phyloP scores from a whole-genome alignment of 2,888 invertebrate genomes.

The Drosophila demipolita region DNA sequence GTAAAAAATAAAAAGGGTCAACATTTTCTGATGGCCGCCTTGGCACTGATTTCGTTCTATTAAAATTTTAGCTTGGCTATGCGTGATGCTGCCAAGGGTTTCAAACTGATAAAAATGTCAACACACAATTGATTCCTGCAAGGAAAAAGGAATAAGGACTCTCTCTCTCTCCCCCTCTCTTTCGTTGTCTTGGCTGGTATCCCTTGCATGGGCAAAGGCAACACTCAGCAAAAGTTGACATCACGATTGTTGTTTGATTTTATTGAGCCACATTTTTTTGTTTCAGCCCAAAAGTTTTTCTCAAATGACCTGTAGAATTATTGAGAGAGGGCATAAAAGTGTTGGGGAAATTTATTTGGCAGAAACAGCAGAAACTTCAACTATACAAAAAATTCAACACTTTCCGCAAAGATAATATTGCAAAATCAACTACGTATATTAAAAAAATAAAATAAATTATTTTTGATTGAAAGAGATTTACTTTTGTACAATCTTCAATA shows the following conservation, averaged over 20 bases:
- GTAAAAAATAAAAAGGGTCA: conserved; percentile 64
- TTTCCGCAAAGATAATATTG: neutral
- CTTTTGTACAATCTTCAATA: no score
- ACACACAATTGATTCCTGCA: conserved; percentile 76
- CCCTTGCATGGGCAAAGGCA: conserved; percentile 19
- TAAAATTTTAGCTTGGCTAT: conserved; percentile 68
- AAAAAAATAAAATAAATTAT: neutral
- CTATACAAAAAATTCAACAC: neutral
- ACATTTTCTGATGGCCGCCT: conserved; percentile 53
- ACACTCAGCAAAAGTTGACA: conserved; percentile 47
- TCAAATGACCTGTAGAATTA: conserved; percentile 21
- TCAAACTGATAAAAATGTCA: conserved; percentile 77
- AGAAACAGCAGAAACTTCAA: neutral
- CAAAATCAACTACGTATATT: neutral
- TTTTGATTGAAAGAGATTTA: neutral
- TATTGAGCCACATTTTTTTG: conserved; percentile 71
- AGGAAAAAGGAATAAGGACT: neutral
- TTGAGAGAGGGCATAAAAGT: neutral
- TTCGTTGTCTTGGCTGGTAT: neutral
- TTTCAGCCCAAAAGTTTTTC: conserved; percentile 42
- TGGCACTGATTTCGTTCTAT: conserved; percentile 71
- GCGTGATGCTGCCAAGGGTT: conserved; percentile 49
- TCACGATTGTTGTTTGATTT: conserved; percentile 79
- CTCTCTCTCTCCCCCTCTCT: neutral
- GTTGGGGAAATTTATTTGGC: neutral